Percentiles rank a stretch among this genome's conserved stretches.
Evolutionary conservation across 1,140 invertebrate species (phyloP).

Genomic region (Penaeus chinensis): DNA sequence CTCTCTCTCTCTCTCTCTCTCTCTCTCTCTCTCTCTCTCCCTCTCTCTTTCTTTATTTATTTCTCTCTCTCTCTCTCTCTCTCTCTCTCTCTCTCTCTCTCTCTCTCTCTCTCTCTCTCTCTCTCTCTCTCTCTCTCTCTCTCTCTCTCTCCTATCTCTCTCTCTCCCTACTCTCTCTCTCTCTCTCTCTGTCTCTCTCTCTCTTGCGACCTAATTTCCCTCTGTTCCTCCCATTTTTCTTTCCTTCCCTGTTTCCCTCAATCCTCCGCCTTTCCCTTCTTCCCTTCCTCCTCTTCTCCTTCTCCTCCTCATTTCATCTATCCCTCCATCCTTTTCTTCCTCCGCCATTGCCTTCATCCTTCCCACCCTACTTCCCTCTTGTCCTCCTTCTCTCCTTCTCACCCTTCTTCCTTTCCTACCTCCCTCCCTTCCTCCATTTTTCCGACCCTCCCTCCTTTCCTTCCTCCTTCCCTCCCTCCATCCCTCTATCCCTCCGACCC

Average conservation of each 20-base stretch:
- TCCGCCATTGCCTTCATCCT: too few relatives aligned
- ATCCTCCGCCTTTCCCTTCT: too few relatives aligned
- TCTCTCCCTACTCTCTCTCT: not conserved
- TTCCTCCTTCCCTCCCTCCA: too few relatives aligned
- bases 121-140: not conserved
- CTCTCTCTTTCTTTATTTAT: not conserved
- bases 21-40: not conserved
- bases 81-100: not conserved
- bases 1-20: not conserved
- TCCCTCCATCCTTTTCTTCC: conserved; percentile 23
- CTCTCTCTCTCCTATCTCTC: not conserved
- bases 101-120: too few relatives aligned
- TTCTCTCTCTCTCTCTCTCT: not conserved
- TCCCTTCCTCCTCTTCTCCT: not conserved
- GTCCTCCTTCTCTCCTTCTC: too few relatives aligned
- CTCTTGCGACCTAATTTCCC: too few relatives aligned
- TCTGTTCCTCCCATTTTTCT: not conserved
- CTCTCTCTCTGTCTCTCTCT: not conserved
- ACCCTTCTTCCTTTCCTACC: too few relatives aligned
- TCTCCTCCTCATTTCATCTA: conserved; percentile 19
- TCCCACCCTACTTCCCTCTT: too few relatives aligned
- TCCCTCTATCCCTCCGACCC: too few relatives aligned
- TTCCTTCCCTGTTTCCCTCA: not conserved
- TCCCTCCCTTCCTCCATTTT: too few relatives aligned
- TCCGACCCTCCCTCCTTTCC: too few relatives aligned